A percentile compares a stretch with the other conserved stretches of the same genome.
Conservation (phyloP, 2,797 vertebrate species). For the Agapornis canus region DNA sequence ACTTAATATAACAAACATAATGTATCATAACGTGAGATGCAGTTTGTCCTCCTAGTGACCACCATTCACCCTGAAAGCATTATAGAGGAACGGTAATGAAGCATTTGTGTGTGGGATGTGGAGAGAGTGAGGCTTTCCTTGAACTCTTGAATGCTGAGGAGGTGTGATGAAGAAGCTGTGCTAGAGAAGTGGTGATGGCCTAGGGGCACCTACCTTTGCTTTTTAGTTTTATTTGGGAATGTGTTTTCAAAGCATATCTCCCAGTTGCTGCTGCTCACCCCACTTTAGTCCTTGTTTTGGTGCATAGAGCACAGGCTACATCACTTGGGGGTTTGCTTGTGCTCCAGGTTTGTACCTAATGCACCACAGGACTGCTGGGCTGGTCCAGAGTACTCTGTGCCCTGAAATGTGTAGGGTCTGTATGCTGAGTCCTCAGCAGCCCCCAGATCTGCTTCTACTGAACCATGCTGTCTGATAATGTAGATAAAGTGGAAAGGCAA, state of each 20-base stretch:
- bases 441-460: accelerated
- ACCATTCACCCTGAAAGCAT: background rate
- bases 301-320: background rate
- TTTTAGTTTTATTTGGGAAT: background rate
- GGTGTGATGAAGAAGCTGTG: background rate
- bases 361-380: background rate
- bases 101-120: background rate
- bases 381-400: background rate
- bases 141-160: background rate
- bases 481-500: background rate
- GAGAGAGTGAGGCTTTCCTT: background rate
- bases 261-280: background rate
- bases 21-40: no score
- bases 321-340: background rate
- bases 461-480: background rate
- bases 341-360: background rate
- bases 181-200: background rate
- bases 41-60: background rate
- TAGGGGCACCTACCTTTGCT: background rate
- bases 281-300: background rate
- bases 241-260: background rate
- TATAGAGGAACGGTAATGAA: background rate
- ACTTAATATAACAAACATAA: background rate
- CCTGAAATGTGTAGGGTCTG: background rate
- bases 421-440: background rate